Percentiles rank a stretch among this genome's conserved stretches.
Conservation (phyloP, 1,140 invertebrate genomes). For the Ceratina japonica region DNA sequence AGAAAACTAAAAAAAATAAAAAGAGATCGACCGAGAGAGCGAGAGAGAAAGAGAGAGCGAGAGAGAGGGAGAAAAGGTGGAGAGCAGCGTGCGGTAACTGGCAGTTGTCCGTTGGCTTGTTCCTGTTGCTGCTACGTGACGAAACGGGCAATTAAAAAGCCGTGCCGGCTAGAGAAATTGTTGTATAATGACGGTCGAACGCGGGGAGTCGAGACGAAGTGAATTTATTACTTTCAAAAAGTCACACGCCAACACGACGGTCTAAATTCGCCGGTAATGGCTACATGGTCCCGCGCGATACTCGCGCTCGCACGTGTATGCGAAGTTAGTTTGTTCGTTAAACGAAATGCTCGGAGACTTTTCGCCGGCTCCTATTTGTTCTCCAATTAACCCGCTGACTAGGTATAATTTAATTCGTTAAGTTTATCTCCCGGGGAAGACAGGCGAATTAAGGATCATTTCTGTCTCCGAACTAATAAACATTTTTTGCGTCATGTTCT, state of each 20-base stretch:
- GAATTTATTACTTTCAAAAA: slow-evolving; percentile 19
- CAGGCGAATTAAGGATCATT: too few species aligned
- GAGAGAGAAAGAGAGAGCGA: neutral
- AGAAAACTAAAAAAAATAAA: neutral
- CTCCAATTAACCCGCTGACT: too few species aligned
- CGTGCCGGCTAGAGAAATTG: slow-evolving; percentile 19
- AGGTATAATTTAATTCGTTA: neutral
- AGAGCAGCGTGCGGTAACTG: slow-evolving; percentile 1
- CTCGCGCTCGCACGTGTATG: too few species aligned
- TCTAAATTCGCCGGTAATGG: neutral
- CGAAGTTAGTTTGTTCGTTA: neutral
- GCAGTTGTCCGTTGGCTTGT: slow-evolving; percentile 18
- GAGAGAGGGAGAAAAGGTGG: slow-evolving; percentile 19
- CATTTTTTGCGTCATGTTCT: too few species aligned
- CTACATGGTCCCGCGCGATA: neutral
- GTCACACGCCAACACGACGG: neutral
- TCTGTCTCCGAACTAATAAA: too few species aligned
- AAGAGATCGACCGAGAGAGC: too few species aligned
- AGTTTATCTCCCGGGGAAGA: neutral
- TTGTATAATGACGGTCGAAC: slow-evolving; percentile 6
- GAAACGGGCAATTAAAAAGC: slow-evolving; percentile 50
- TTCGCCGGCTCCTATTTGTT: neutral
- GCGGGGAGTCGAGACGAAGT: neutral
- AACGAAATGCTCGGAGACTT: neutral
- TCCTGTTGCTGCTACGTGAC: slow-evolving; percentile 31